Conservation (phyloP, 2,113 vertebrate genomes). For the Oreotrochilus melanogaster region DNA sequence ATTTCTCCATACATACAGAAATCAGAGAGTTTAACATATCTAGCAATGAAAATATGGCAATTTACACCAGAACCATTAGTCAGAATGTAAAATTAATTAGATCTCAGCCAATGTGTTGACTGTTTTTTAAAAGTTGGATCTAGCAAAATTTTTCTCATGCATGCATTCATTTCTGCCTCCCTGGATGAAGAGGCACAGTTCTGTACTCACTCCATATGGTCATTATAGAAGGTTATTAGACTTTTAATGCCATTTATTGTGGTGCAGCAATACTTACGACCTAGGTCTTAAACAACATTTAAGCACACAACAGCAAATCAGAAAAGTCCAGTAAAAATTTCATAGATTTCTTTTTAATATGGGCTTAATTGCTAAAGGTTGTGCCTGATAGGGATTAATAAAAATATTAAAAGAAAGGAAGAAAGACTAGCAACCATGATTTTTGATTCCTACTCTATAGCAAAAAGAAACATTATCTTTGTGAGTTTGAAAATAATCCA, state of each 20-base stretch:
- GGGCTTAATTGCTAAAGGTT: neutral
- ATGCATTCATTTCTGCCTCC: neutral
- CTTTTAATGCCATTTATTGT: neutral
- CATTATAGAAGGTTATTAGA: neutral
- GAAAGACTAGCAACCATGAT: neutral
- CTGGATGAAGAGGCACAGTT: neutral
- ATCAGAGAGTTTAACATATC: constrained; percentile 35
- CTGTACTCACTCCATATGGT: neutral
- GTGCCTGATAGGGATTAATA: neutral
- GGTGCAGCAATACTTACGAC: neutral
- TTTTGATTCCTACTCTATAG: neutral
- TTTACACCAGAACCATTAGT: constrained; percentile 58
- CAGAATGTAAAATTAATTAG: constrained; percentile 58
- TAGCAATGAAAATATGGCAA: constrained; percentile 37
- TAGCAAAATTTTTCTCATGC: neutral
- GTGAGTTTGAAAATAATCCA: neutral
- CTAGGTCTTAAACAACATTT: neutral
- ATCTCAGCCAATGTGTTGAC: neutral
- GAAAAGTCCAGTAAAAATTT: neutral
- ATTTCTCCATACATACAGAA: constrained; percentile 18
- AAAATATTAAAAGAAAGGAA: neutral
- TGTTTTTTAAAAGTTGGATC: neutral
- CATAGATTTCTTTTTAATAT: neutral
- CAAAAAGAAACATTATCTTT: neutral
- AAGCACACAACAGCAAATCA: neutral